Evolutionary conservation across 2,113 vertebrate species (phyloP).

Genomic region (Saccopteryx leptura): DNA sequence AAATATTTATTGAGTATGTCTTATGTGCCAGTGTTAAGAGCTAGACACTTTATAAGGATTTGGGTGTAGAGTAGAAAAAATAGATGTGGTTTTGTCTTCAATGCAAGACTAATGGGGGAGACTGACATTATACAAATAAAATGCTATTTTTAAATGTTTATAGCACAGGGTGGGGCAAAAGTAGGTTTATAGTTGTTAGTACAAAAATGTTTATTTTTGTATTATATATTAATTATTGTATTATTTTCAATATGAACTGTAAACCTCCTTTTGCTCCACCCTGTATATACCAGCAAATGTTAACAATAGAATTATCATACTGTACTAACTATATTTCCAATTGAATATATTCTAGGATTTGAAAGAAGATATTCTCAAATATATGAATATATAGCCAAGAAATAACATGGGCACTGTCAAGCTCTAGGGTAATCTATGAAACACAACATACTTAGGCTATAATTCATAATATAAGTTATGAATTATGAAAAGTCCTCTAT

Average conservation of each 20-base stretch:
- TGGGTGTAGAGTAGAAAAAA: neutral
- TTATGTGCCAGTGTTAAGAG: neutral
- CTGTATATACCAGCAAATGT: neutral
- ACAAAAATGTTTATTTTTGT: too few species aligned
- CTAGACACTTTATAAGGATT: neutral
- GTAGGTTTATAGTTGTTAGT: too few species aligned
- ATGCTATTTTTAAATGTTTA: neutral
- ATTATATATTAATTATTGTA: too few species aligned
- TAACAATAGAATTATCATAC: slow-evolving; percentile 20
- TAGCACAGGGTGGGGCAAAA: too few species aligned
- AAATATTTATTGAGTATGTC: neutral
- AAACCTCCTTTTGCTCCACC: too few species aligned
- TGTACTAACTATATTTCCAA: neutral
- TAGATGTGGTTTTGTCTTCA: neutral
- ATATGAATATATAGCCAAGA: neutral
- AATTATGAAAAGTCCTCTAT: neutral
- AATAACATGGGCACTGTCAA: neutral
- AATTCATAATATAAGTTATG: neutral
- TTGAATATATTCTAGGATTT: slow-evolving; percentile 10
- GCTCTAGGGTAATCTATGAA: neutral
- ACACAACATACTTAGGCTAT: neutral
- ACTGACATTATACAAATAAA: neutral
- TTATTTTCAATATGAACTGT: too few species aligned
- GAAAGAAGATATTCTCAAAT: slow-evolving; percentile 25
- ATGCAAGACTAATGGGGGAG: neutral